Evolutionary conservation across 2,888 invertebrate species (phyloP), one percentile per base, ranked within the genome.

Genomic region (Athrips mouffetella): DNA sequence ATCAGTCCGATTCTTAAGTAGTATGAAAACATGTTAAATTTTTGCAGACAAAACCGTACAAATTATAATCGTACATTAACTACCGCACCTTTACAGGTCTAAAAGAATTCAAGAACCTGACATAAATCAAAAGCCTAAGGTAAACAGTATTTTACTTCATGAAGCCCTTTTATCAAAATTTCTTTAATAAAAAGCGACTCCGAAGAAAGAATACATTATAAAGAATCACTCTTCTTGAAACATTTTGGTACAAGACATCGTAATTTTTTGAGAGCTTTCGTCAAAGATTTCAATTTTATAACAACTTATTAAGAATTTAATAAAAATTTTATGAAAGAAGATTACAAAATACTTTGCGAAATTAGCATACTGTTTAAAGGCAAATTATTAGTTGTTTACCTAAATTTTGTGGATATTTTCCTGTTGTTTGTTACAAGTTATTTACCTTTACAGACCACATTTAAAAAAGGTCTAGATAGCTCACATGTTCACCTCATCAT

Each of bases 161-260:
- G 53, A 55, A 62, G 54, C 54, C 50, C 60, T 60, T 57, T 52
- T 48, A 47, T 48, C 53, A 21, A 57, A 61, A 58, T 62, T 55
- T 53, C 55, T 55, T 51, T 50, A 55, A 53, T 58, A 57, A 56
- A 59, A 58, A 57, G 48, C 45, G 33, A n/a, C n/a, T n/a, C n/a
- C n/a, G n/a, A n/a, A n/a, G n/a, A 27, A 8, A 27, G n/a, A 27
- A 27, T 27, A 8, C n/a, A 10, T 10, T 2, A 8, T 8, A 27
- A 27, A 8, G 4, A 27, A 3, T 27, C 8, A 27, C 27, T n/a
- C 27, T 27, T 27, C n/a, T 8, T n/a, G n/a, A 8, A 7, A 7
- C 27, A 27, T 3, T 8, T 45, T 45, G 11, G 10, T 11, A n/a
- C 27, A 8, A 27, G n/a, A 27, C n/a, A 27, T 7, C 21, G 11